Percentiles rank a stretch among this genome's conserved stretches.
phyloP scores from a whole-genome alignment of 2,888 invertebrate species.

The Tetheella fluctuosa region DNA sequence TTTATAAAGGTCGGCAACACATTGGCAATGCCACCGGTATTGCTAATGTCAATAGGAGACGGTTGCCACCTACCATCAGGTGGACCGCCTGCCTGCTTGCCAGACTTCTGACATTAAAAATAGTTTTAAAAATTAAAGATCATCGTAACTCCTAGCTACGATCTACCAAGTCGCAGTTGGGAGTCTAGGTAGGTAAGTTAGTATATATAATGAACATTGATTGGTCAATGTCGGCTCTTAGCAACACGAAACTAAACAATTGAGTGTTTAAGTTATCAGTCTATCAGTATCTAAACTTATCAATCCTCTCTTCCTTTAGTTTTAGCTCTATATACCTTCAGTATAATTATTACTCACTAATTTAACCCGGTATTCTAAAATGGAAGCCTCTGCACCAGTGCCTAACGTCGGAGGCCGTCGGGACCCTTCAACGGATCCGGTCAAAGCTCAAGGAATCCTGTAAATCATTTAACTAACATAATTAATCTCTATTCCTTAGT shows the following conservation, averaged over 20 bases:
- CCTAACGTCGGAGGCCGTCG: conserved; percentile 57
- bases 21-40: too few species aligned
- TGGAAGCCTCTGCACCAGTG: conserved; percentile 63
- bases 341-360: too few species aligned
- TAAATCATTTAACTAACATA: conserved; percentile 50
- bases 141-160: too few species aligned
- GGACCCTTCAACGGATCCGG: conserved; percentile 70
- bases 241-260: not conserved
- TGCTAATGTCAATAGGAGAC: too few species aligned
- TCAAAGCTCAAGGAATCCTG: conserved; percentile 78
- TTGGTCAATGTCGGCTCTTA: not conserved
- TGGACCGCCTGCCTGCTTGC: too few species aligned
- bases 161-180: too few species aligned
- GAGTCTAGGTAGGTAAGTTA: not conserved
- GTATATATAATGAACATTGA: not conserved
- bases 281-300: not conserved
- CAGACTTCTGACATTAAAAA: too few species aligned
- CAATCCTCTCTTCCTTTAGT: not conserved
- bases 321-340: not conserved
- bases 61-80: too few species aligned
- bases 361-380: conserved; percentile 24
- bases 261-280: not conserved
- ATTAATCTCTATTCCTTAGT: not conserved
- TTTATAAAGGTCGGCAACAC: too few species aligned
- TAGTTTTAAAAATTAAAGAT: too few species aligned